Base-by-base conservation (phyloP, 1,140 invertebrate genomes). In the Heliconius himera region DNA sequence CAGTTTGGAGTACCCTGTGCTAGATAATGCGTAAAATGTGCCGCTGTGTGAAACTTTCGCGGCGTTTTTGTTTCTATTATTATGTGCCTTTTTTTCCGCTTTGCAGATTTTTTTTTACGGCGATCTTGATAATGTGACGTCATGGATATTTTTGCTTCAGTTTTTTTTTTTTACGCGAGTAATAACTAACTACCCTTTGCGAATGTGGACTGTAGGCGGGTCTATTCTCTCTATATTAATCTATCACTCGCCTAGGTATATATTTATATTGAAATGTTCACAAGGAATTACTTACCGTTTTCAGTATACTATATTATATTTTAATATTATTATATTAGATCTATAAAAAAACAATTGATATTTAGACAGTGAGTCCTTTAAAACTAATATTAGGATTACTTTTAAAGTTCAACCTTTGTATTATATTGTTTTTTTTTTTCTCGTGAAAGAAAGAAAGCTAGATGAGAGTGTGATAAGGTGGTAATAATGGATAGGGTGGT, bases 11-110 rank as follows among this genome's bases (percentile, higher is more conserved):
- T 76, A 82, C 70, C 70, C 70, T 41, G 36, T 66, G 86, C 86
- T 90, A 90, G 86, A 91, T 90, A 89, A 89, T 89, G 89, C 86
- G 88, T 89, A 90, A 89, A 91, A 88, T 90, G 84, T 89, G 88
- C 85, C 85, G 83, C 86, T 86, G 85, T 85, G 85, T 78, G 80
- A 89, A 90, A 91, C 77, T 92, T 92, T 91, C 84, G 85, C 88
- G 86, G 86, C 85, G 76, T 91, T 92, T 84, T 90, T 92, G 89
- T 92, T 90, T 90, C 87, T 91, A 90, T 91, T 90, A 90, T 90
- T 88, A 83, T 87, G 75, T 84, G 85, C 85, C 88, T 89, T 91
- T 92, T 89, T 87, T 89, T 82, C 76, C 78, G 89, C 84, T 85
- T 86, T 88, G 83, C 85, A 36, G 33, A n/a, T 83, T 87, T 88